These are phyloP conservation scores for Catharus ustulatus DNA, from an alignment of 2,797 vertebrate genomes.

Conservation along the genomic window DNA sequence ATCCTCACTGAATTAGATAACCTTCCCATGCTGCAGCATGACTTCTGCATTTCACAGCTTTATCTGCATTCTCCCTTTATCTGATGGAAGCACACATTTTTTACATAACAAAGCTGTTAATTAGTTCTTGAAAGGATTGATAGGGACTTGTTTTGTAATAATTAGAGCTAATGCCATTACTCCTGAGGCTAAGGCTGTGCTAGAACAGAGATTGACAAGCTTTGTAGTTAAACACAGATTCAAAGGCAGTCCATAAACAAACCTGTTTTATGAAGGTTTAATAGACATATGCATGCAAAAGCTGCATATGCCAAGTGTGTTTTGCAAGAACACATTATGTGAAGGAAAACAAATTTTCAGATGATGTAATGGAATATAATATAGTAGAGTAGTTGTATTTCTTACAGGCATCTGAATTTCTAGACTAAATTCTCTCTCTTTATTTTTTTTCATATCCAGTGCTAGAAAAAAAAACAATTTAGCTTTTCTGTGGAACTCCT, in stretches of 20 bases:
- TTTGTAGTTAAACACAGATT: slow-evolving; percentile 11
- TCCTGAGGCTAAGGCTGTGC: slow-evolving; percentile 32
- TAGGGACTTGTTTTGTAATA: slow-evolving; percentile 35
- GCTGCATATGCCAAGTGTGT: neutral
- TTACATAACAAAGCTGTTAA: slow-evolving; percentile 46
- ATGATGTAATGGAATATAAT: neutral
- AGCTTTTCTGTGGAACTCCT: neutral
- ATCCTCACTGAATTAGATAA: neutral
- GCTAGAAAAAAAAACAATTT: neutral
- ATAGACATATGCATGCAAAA: neutral
- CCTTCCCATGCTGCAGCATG: neutral
- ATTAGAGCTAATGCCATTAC: slow-evolving; percentile 18
- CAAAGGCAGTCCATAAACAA: neutral
- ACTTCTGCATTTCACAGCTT: neutral
- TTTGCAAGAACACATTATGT: neutral
- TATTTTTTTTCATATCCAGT: neutral
- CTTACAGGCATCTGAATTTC: neutral
- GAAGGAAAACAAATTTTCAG: neutral
- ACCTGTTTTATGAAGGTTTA: neutral
- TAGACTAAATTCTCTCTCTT: neutral
- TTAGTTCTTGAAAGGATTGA: slow-evolving; percentile 42
- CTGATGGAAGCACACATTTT: slow-evolving; percentile 41
- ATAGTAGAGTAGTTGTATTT: neutral
- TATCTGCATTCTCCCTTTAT: slow-evolving; percentile 26
- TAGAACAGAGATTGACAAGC: neutral